Evolutionary conservation across 2,888 invertebrate species (phyloP).

Genomic region (Harpagoxenus sublaevis): DNA sequence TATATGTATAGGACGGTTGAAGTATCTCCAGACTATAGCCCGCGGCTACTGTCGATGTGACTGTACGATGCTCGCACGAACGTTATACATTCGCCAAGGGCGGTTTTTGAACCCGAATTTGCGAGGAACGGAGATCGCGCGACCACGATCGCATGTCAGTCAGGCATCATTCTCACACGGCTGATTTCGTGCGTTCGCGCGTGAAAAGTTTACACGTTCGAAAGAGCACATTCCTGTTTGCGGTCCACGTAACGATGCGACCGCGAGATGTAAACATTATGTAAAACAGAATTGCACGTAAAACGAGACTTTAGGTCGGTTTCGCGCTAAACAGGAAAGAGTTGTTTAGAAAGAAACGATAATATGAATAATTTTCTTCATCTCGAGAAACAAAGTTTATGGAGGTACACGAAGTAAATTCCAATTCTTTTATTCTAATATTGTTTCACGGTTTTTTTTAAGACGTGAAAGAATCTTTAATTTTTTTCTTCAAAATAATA

Average conservation of each 20-base stretch:
- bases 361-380: neutral
- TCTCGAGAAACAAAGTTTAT: neutral
- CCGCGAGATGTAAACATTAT: constrained; percentile 1
- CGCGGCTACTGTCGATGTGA: neutral
- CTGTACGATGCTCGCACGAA: neutral
- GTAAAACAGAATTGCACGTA: constrained; percentile 28
- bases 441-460: neutral
- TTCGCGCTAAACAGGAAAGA: neutral
- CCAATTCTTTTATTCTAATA: neutral
- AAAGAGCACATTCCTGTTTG: neutral
- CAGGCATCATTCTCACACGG: constrained; percentile 16
- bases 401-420: neutral
- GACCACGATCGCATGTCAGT: constrained; percentile 10
- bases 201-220: constrained; percentile 19
- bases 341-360: constrained; percentile 2
- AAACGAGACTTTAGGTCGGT: constrained; percentile 27
- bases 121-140: neutral
- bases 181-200: constrained; percentile 17
- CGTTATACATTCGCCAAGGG: neutral
- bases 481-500: neutral
- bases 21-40: neutral
- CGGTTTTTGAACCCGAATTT: constrained; percentile 11
- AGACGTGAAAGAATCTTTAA: neutral
- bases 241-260: neutral
- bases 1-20: neutral